Conservation (phyloP, 2,888 invertebrate species). For the Andrena fulva region DNA sequence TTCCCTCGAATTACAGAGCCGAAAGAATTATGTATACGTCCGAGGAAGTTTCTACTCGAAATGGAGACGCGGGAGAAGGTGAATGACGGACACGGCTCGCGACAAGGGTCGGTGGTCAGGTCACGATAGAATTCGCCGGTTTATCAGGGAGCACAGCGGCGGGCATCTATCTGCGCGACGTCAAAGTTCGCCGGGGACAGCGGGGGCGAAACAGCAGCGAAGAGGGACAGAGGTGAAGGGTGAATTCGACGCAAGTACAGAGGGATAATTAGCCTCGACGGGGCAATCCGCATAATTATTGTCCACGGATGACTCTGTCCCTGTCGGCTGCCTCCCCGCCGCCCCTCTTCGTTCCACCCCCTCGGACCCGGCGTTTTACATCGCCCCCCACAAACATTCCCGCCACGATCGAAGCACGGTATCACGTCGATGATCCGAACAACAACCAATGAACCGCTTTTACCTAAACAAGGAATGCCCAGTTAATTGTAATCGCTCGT, state of each 20-base stretch:
- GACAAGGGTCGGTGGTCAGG: constrained; percentile 34
- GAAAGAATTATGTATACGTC: not conserved
- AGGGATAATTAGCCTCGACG: constrained; percentile 76
- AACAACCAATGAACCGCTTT: constrained; percentile 69
- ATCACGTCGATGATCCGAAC: constrained; percentile 66
- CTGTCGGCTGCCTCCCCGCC: constrained; percentile 26
- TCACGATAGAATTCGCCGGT: constrained; percentile 70
- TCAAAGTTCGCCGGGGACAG: constrained; percentile 68
- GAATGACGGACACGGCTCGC: not conserved
- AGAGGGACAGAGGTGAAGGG: constrained; percentile 38
- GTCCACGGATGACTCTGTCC: constrained; percentile 60
- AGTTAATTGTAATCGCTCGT: constrained; percentile 74
- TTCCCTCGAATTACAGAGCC: not conserved
- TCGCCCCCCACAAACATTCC: constrained; percentile 64
- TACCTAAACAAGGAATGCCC: constrained; percentile 69
- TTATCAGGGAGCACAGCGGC: constrained; percentile 70
- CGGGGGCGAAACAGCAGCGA: constrained; percentile 40
- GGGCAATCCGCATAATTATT: constrained; percentile 79
- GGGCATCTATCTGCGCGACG: constrained; percentile 67
- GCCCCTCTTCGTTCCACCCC: constrained; percentile 14
- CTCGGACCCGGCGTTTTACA: constrained; percentile 63
- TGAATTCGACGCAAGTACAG: constrained; percentile 67
- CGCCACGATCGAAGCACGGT: constrained; percentile 59
- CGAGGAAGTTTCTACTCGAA: not conserved
- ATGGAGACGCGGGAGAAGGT: not conserved